Base-by-base conservation (phyloP, 2,113 vertebrate species). In the Leiothrix lutea region DNA sequence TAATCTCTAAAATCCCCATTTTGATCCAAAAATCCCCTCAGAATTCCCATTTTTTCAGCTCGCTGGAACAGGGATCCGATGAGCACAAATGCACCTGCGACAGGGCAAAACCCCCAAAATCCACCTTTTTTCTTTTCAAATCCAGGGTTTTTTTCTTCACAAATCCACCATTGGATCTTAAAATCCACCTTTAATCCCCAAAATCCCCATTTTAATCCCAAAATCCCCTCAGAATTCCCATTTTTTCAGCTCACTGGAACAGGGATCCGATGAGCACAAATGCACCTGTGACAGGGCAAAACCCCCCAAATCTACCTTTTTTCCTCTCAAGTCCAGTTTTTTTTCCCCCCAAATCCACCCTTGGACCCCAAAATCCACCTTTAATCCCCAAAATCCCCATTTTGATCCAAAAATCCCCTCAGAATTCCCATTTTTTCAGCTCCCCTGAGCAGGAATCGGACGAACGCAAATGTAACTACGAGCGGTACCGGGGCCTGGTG, bases 61-160 rank as follows among this genome's bases (percentile, higher is more conserved):
- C 98, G 17, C 98, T 98, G 0, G 99, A 99, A 78, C 99, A 99
- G 95, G 99, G 99, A 42, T 98, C 98, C 0, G 99, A 99, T 6
- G 99, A 99, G 96, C 98, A 99, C 60, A 99, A 99, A 23, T 99
- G 99, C n/a, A n/a, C n/a, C n/a, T n/a, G n/a, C n/a, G n/a, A n/a
- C n/a, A n/a, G n/a, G n/a, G n/a, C n/a, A n/a, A n/a, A n/a, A n/a
- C n/a, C n/a, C n/a, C n/a, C n/a, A n/a, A n/a, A n/a, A n/a, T n/a
- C n/a, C n/a, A n/a, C n/a, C n/a, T n/a, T n/a, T n/a, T n/a, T n/a
- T n/a, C n/a, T n/a, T n/a, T n/a, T n/a, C 44, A 44, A 47, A 47
- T 23, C 22, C 11, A n/a, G 6, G n/a, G n/a, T 2, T 3, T 23
- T 47, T 47, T 47, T 47, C 10, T 21, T 9, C 20, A 11, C 22